These are phyloP conservation scores for Mesitornis unicolor DNA, from an alignment of 2,113 vertebrate species.

Conservation along the genomic window DNA sequence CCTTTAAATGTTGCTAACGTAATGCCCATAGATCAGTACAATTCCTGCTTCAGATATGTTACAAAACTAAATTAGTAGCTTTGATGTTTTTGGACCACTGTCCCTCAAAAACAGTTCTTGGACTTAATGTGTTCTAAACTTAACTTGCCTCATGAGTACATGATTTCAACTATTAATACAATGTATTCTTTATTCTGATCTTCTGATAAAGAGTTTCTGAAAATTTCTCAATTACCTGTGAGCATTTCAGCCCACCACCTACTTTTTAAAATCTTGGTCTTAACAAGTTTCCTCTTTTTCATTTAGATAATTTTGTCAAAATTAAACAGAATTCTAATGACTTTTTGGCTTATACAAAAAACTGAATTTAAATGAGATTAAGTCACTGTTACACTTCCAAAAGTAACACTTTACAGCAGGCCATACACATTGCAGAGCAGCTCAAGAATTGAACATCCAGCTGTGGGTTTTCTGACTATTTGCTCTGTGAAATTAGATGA, in stretches of 20 bases:
- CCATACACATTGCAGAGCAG: background rate
- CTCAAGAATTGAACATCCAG: background rate
- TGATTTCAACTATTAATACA: background rate
- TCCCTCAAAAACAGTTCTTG: background rate
- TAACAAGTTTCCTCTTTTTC: background rate
- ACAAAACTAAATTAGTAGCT: background rate
- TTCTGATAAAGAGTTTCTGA: background rate
- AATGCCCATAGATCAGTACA: background rate
- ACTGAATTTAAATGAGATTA: background rate
- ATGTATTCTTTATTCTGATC: background rate
- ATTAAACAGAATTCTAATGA: background rate
- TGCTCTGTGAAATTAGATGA: background rate
- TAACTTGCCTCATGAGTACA: background rate
- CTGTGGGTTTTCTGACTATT: background rate
- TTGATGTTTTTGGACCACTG: background rate
- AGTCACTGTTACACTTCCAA: background rate
- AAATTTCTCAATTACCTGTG: background rate
- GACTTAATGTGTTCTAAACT: background rate
- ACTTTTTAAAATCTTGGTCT: background rate
- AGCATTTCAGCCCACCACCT: background rate
- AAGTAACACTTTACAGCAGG: background rate
- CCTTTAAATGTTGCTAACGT: background rate
- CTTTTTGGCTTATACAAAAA: background rate
- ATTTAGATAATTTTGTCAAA: background rate
- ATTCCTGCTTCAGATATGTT: background rate